Evolutionary conservation across 1,140 invertebrate genomes (phyloP).

Genomic region (Megathymus violae): DNA sequence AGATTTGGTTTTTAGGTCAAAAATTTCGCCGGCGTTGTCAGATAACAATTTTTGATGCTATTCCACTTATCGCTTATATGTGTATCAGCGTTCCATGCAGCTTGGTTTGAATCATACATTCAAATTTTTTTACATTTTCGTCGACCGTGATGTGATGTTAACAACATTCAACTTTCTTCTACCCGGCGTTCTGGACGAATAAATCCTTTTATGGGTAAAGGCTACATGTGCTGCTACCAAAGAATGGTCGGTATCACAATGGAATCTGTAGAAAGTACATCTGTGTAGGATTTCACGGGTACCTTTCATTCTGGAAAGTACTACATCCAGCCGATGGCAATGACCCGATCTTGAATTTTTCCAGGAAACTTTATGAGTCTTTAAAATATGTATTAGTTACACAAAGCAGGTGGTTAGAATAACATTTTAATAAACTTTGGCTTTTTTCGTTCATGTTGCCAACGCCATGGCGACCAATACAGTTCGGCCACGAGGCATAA

Average conservation of each 20-base stretch:
- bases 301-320: conserved; percentile 26
- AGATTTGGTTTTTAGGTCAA: conserved; percentile 12
- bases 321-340: conserved; percentile 37
- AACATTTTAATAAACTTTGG: conserved; percentile 29
- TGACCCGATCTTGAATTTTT: conserved; percentile 37
- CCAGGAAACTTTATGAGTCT: conserved; percentile 37
- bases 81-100: too few relatives aligned
- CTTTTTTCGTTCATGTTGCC: conserved; percentile 21
- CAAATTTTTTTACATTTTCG: not conserved
- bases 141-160: not conserved
- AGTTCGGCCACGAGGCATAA: conserved; percentile 1
- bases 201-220: conserved; percentile 5
- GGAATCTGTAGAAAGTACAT: conserved; percentile 34
- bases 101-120: too few relatives aligned
- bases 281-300: conserved; percentile 17
- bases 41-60: too few relatives aligned
- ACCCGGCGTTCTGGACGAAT: conserved; percentile 9
- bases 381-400: conserved; percentile 36
- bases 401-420: conserved; percentile 17
- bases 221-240: conserved; percentile 13
- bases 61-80: too few relatives aligned
- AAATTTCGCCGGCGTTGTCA: conserved; percentile 1
- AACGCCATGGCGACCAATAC: not conserved
- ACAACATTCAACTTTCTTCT: not conserved
- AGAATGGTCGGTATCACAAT: conserved; percentile 37